These are phyloP conservation scores for Margarornis squamiger DNA, from an alignment of 2,797 vertebrate species.

Conservation along the genomic window DNA sequence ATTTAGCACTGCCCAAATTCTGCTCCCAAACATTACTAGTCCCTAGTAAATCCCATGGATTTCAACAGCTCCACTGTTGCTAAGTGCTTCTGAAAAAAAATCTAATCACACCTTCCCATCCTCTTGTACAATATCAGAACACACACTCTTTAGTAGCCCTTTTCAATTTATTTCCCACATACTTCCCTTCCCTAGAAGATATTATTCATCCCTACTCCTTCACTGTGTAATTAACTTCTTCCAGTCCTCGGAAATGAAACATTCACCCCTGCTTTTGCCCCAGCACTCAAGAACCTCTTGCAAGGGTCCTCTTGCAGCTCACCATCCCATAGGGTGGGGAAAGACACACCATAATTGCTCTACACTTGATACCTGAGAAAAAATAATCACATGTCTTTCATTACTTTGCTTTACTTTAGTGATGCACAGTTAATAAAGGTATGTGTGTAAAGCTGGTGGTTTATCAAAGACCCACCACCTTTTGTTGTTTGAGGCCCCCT, in stretches of 20 bases:
- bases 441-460: neutral
- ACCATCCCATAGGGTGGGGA: neutral
- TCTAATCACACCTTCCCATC: neutral
- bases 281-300: neutral
- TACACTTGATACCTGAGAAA: neutral
- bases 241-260: neutral
- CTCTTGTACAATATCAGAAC: neutral
- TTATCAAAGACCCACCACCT: neutral
- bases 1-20: neutral
- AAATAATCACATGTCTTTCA: neutral
- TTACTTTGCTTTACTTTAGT: neutral
- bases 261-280: neutral
- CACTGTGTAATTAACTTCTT: neutral
- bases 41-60: neutral
- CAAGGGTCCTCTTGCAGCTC: neutral
- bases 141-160: neutral
- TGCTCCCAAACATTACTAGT: neutral
- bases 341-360: neutral
- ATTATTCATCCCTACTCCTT: neutral
- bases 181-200: constrained; percentile 8
- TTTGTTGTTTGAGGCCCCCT: neutral
- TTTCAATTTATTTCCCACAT: constrained; percentile 27
- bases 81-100: constrained; percentile 26
- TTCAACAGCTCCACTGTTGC: neutral
- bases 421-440: neutral